Evolutionary conservation across 2,797 vertebrate genomes (phyloP), one percentile per base, ranked within the genome.

Genomic region (Aeoliscus strigatus): DNA sequence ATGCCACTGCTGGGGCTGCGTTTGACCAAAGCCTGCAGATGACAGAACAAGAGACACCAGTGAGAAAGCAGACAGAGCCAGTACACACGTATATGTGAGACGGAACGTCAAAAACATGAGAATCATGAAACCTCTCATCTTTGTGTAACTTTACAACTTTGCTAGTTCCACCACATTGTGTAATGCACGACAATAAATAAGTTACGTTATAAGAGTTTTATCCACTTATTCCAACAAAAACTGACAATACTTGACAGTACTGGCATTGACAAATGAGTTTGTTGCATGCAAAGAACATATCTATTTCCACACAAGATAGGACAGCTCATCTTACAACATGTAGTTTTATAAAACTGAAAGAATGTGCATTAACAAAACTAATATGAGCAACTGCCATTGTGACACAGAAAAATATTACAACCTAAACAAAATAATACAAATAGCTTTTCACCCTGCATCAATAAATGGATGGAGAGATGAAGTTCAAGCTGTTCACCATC

Each of bases 1-100:
- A 99, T 94, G 26, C 95, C 94, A 6, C 94, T 96, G 84, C 94
- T 98, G 21, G 96, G 96, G 45, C 96, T 96, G 70, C 96, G 90
- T 66, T 98, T 98, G 45, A 99, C 94, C 79, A 99, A 46, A 0
- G 96, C 96, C 96, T 99, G 43, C 26, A 27, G 35, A 57, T n/a
- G 17, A 46, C 7, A 26, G 0, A 42, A 49, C 35, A 56, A 14
- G 49, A 25, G 1, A 33, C 7, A 33, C 13, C 39, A 65, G 29
- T 54, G n/a, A 55, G 56, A 50, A 58, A 27, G 39, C 9, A n/a
- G 17, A 56, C 23, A 40, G 4, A 6, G 14, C 8, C 14, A 5
- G 27, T 11, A 27, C 16, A 3, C 8, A 21, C 14, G 21, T 10
- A 3, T 2, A 35, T 1, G 27, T 11, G 42, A 11, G 10, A 6